Evolutionary conservation across 2,797 vertebrate species (phyloP), one percentile per base, ranked within the genome.

Genomic region (Hipposideros larvatus): DNA sequence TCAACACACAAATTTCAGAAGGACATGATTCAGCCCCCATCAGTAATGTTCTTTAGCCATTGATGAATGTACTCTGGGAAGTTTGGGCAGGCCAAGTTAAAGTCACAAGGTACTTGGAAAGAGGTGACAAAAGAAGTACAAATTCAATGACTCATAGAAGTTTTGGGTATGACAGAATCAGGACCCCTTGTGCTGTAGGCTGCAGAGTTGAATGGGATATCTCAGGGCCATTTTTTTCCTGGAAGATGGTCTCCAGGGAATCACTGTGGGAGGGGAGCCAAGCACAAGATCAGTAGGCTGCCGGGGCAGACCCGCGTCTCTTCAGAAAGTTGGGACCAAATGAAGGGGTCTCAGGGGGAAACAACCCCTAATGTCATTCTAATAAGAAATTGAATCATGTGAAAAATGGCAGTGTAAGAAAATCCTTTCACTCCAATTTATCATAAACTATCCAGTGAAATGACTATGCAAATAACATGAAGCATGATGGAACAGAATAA

Each of bases 331-430:
- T 46, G 34, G 15, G n/a, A 82, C 57, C 55, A 90, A 43, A 11
- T 83, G 65, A 90, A 87, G 57, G 26, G 1, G 11, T 79, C 48
- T 71, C 18, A 46, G 68, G 34, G 84, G 78, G 77, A 73, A 88
- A 77, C 21, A 11, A 7, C 4, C 15, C 73, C 7, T 87, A 48
- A 82, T 37, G 2, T 48, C 71, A 8, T 84, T 90, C 28, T 68
- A 26, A 24, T 43, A 61, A 77, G 65, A 91, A 79, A 92, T 46
- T 1, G 9, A 65, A 53, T 61, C 61, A 85, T 65, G 37, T 94
- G 82, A 94, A 95, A 97, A 96, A 96, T 73, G 55, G 55, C 43
- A 37, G 22, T 57, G 78, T 92, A 79, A 91, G 65, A 48, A 94
- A 96, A 92, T 57, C 13, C 24, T 78, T 92, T 80, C 57, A 57